Evolutionary conservation across 2,888 invertebrate species (phyloP).

Genomic region (Aphodius granarius): DNA sequence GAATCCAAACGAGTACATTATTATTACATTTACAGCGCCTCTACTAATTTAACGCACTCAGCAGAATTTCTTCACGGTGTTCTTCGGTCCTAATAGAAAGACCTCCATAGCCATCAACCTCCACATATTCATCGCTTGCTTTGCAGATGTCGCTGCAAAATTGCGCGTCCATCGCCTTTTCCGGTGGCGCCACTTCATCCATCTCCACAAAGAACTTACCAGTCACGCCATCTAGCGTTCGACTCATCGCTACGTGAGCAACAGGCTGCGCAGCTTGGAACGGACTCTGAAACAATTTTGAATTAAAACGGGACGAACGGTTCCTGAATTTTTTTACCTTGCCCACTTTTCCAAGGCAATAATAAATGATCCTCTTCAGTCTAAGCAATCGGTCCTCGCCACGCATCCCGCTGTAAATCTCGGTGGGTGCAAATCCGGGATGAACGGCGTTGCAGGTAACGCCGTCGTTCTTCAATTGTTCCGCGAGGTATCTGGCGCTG

Average conservation of each 20-base stretch:
- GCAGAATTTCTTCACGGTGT: background rate
- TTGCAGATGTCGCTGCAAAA: conserved; percentile 6
- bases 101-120: background rate
- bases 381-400: conserved; percentile 18
- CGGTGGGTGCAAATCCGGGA: conserved; percentile 70
- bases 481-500: conserved; percentile 47
- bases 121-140: conserved; percentile 3
- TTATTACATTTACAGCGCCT: background rate
- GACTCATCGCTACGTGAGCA: background rate
- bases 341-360: conserved; percentile 5
- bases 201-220: background rate
- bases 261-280: conserved; percentile 5
- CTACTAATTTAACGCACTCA: background rate
- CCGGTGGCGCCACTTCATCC: background rate
- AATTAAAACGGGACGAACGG: too few relatives aligned
- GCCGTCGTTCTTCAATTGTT: conserved; percentile 42
- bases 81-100: background rate
- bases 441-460: conserved; percentile 48
- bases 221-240: background rate
- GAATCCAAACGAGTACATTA: background rate
- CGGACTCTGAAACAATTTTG: background rate
- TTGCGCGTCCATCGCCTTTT: background rate
- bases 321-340: conserved; percentile 23
- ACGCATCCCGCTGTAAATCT: conserved; percentile 69
- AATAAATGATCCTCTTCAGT: conserved; percentile 23